phyloP scores from a whole-genome alignment of 1,140 invertebrate species.

The Polypedilum pembai region DNA sequence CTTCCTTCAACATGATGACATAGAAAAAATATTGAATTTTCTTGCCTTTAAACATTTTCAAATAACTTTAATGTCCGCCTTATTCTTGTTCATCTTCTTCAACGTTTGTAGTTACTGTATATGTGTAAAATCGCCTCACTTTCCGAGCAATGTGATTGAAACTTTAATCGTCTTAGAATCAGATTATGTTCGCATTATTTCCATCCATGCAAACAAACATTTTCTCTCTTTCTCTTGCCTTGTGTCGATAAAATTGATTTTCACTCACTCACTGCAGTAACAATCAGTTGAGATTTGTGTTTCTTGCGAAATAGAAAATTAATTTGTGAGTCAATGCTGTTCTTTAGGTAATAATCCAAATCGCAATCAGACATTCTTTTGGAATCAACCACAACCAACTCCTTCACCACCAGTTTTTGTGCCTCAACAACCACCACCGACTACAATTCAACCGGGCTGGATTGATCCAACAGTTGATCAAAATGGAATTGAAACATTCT shows the following conservation, averaged over 20 bases:
- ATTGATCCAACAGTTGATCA: background rate
- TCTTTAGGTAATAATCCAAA: background rate
- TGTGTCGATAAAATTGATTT: constrained; percentile 21
- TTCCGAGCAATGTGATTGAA: background rate
- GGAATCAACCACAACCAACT: background rate
- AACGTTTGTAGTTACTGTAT: background rate
- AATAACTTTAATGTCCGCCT: background rate
- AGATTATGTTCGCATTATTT: constrained; percentile 23
- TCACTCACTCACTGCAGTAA: background rate
- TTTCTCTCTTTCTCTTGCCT: background rate
- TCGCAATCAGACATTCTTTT: background rate
- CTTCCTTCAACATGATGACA: background rate
- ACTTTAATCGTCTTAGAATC: constrained; percentile 24
- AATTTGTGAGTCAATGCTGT: background rate
- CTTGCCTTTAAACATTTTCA: constrained; percentile 17
- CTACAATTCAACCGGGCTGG: background rate
- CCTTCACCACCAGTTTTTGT: too few relatives aligned
- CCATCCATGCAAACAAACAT: background rate
- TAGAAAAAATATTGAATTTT: background rate
- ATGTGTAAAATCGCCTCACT: background rate
- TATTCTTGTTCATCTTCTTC: background rate
- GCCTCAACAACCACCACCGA: too few relatives aligned
- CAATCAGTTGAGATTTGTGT: too few relatives aligned
- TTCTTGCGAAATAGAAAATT: background rate
- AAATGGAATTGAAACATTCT: background rate